Evolutionary conservation across 2,113 vertebrate species (phyloP).

Genomic region (Jacana jacana): DNA sequence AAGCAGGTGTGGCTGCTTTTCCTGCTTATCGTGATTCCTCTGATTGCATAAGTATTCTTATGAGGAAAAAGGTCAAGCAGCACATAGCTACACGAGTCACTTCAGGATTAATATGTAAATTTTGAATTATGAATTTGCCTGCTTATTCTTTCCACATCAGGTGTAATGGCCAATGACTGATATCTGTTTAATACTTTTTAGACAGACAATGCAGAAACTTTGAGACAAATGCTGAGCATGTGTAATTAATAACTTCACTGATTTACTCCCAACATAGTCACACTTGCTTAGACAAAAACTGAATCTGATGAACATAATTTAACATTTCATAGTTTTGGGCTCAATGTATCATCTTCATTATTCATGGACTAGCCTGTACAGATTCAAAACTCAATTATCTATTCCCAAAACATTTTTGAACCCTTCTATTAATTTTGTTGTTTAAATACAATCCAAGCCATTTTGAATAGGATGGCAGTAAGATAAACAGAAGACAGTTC

Average conservation of each 20-base stretch:
- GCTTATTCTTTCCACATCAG: background rate
- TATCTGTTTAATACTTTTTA: background rate
- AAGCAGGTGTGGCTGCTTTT: background rate
- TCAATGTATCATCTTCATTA: background rate
- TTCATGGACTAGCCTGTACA: background rate
- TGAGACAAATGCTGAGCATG: accelerated
- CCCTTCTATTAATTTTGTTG: no score
- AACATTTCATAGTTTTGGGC: background rate
- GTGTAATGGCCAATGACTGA: background rate
- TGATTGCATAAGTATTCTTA: background rate
- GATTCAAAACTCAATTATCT: background rate
- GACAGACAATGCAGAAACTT: background rate
- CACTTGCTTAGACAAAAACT: background rate
- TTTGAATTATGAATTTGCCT: background rate
- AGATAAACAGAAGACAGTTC: background rate
- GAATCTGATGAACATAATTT: background rate
- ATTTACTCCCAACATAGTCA: background rate
- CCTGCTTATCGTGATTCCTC: background rate
- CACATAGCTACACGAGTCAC: background rate
- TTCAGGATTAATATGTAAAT: background rate
- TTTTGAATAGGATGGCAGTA: background rate
- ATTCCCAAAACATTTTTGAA: background rate
- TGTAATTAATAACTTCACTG: background rate
- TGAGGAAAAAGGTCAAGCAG: background rate
- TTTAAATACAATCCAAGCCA: background rate